These are phyloP conservation scores for Drosophila phalerata DNA, from an alignment of 2,888 invertebrate genomes.

Conservation along the genomic window DNA sequence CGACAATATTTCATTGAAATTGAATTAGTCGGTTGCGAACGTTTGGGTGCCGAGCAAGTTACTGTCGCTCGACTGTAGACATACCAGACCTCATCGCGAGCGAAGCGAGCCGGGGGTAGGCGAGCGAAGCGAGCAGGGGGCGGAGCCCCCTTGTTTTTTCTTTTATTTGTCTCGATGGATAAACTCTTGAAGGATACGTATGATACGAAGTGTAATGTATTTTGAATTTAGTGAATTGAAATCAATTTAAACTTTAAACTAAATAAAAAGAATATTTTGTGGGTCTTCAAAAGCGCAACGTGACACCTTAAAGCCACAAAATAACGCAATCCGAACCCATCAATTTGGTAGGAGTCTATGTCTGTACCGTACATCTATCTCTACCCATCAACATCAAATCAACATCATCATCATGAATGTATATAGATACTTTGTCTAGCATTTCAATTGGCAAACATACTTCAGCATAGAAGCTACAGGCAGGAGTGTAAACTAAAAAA, in stretches of 20 bases:
- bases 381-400: conserved; percentile 49
- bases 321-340: conserved; percentile 21
- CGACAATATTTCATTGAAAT: no score
- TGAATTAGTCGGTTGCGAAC: no score
- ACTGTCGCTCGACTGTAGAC: no score
- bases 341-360: conserved; percentile 15
- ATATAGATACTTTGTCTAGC: conserved; percentile 79
- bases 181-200: neutral
- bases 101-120: no score
- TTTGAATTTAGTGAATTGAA: conserved; percentile 8
- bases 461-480: conserved; percentile 64
- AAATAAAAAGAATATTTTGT: conserved; percentile 8
- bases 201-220: neutral
- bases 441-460: conserved; percentile 81
- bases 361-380: conserved; percentile 38
- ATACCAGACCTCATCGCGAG: no score
- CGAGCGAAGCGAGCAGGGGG: no score
- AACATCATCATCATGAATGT: conserved; percentile 41
- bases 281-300: conserved; percentile 33
- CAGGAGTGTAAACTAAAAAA: conserved; percentile 58
- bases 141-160: neutral
- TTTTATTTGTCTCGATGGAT: conserved; percentile 1
- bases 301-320: conserved; percentile 43
- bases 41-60: no score
- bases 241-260: conserved; percentile 19